phyloP scores from a whole-genome alignment of 64 coral and sea anemone species.

The Anthopleura sola region DNA sequence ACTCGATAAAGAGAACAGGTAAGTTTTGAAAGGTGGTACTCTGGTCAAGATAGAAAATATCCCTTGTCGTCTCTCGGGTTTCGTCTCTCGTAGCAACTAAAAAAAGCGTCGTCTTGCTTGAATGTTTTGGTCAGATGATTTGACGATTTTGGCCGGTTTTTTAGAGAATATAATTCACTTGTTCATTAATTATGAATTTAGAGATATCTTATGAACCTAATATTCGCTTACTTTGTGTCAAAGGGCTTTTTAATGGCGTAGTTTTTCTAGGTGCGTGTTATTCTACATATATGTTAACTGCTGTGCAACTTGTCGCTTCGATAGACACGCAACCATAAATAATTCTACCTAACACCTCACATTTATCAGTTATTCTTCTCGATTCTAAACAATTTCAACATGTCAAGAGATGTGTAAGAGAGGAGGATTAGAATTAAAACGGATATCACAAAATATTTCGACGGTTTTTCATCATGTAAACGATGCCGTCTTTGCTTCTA shows the following conservation, averaged over 20 bases:
- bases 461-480: background rate
- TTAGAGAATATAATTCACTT: background rate
- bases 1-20: conserved; percentile 98
- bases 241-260: background rate
- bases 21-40: background rate
- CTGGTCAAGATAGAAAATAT: background rate
- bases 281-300: background rate
- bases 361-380: background rate
- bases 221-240: background rate
- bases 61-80: background rate
- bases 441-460: background rate
- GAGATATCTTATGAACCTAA: background rate
- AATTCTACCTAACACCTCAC: background rate
- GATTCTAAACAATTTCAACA: background rate
- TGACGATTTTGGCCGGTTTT: background rate
- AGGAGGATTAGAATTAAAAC: background rate
- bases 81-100: conserved; percentile 27
- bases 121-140: background rate
- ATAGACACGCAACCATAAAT: background rate
- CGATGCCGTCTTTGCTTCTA: background rate
- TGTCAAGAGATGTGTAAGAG: background rate
- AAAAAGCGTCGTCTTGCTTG: conserved; percentile 20
- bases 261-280: background rate
- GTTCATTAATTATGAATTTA: background rate
- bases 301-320: conserved; percentile 3